Conservation (phyloP, 2,113 vertebrate genomes). For the Dipodomys spectabilis region DNA sequence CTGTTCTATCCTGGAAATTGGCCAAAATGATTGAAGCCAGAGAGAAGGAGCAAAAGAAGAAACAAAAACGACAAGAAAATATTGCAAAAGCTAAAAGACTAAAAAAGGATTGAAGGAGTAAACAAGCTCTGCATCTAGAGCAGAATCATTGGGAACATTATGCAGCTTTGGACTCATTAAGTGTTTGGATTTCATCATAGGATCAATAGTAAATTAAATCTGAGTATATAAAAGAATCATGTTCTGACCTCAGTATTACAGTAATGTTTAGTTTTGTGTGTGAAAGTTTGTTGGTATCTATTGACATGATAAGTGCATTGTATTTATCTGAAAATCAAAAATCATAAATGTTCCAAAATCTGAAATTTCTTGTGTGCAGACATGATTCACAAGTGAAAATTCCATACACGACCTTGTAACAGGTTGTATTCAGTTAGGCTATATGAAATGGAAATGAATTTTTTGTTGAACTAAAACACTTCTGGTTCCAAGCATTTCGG, state of each 20-base stretch:
- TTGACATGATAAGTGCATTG: not conserved
- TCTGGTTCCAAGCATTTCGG: not conserved
- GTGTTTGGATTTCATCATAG: conserved; percentile 64
- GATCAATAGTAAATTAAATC: conserved; percentile 40
- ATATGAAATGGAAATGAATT: too few species aligned
- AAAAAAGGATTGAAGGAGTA: conserved; percentile 92
- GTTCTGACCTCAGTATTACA: conserved; percentile 54
- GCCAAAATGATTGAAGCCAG: conserved; percentile 98
- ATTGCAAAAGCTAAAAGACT: conserved; percentile 96
- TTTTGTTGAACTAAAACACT: not conserved
- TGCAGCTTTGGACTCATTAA: conserved; percentile 62
- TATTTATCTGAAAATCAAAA: not conserved
- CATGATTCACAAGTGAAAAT: not conserved
- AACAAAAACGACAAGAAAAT: conserved; percentile 97
- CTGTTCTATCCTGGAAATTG: conserved; percentile 96
- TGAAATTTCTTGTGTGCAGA: not conserved
- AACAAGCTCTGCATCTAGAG: conserved; percentile 19
- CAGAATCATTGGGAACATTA: conserved; percentile 55
- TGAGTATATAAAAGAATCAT: conserved; percentile 42
- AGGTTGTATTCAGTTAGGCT: not conserved
- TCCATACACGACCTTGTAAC: not conserved
- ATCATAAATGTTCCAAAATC: not conserved
- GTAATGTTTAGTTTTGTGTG: conserved; percentile 10
- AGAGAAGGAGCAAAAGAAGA: conserved; percentile 96
- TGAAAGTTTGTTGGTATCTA: conserved; percentile 47